Conservation (phyloP, 1,140 invertebrate genomes). For the Zaprionus davidi region DNA sequence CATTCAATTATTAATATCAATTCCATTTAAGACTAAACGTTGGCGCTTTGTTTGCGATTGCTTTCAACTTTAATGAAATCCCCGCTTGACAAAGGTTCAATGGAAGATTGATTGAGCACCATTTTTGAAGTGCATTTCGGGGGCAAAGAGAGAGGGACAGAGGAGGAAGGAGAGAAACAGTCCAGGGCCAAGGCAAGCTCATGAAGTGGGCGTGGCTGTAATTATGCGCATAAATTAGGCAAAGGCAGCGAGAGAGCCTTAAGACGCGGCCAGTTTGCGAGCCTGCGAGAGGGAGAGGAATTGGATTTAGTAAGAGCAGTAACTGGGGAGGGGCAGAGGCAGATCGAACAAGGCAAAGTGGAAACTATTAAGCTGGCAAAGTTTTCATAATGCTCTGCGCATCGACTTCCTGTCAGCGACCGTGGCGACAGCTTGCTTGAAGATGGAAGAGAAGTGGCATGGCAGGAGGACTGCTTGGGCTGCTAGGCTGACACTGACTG, state of each 20-base stretch:
- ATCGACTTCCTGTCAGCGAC: not conserved
- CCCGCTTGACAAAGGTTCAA: constrained; percentile 76
- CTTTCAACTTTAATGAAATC: constrained; percentile 75
- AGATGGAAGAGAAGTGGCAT: not conserved
- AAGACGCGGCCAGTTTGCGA: constrained; percentile 6
- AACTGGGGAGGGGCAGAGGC: not conserved
- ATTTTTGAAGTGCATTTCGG: constrained; percentile 62
- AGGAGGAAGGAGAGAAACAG: not conserved
- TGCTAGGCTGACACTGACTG: constrained; percentile 16
- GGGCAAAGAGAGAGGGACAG: not conserved
- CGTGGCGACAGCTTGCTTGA: not conserved
- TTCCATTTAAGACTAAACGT: constrained; percentile 62
- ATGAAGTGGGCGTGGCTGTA: constrained; percentile 57
- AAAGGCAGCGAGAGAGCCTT: constrained; percentile 41
- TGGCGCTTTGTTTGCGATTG: constrained; percentile 43
- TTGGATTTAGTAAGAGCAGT: not conserved
- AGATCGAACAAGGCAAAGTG: not conserved
- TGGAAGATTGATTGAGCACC: constrained; percentile 76
- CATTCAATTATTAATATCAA: constrained; percentile 73
- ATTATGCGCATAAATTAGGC: constrained; percentile 78
- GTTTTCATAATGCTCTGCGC: not conserved
- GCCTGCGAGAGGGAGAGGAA: not conserved
- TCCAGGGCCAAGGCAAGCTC: not conserved
- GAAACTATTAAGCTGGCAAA: constrained; percentile 41
- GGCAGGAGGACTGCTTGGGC: not conserved